Percentiles rank a stretch among this genome's conserved stretches.
phyloP scores from a whole-genome alignment of 2,113 vertebrate genomes.

The Malurus melanocephalus region DNA sequence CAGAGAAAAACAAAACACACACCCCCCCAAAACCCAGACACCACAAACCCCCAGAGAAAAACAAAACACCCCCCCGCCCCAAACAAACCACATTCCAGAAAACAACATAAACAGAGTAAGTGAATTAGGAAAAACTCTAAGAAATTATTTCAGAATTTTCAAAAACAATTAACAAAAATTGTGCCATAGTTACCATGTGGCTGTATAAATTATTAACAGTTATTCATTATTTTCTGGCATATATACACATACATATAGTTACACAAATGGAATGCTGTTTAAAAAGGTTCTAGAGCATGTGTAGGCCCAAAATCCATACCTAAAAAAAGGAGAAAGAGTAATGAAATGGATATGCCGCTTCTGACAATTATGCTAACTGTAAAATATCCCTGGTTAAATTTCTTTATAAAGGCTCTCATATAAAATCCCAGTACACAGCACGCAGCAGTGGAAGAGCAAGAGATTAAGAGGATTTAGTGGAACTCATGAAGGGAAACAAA shows the following conservation, averaged over 20 bases:
- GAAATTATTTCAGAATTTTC: neutral
- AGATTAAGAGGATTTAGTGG: neutral
- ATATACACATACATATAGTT: too few relatives aligned
- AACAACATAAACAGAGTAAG: fast-evolving
- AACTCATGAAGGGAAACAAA: fast-evolving
- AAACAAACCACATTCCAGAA: fast-evolving
- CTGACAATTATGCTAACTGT: neutral
- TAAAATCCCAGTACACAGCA: too few relatives aligned
- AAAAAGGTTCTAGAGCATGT: fast-evolving
- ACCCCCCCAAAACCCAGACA: too few relatives aligned
- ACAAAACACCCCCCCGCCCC: fast-evolving
- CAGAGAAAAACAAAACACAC: neutral
- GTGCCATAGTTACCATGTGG: fast-evolving
- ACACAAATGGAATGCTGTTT: fast-evolving
- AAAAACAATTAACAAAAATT: fast-evolving
- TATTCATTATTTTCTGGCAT: fast-evolving
- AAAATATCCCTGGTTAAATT: fast-evolving
- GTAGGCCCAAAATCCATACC: fast-evolving
- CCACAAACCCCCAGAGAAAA: neutral
- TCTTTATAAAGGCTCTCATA: fast-evolving
- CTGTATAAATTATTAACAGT: too few relatives aligned
- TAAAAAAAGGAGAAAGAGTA: neutral
- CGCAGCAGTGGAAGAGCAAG: fast-evolving
- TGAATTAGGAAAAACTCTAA: fast-evolving
- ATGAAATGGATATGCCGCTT: fast-evolving